Evolutionary conservation across 2,797 vertebrate genomes (phyloP).

Genomic region (Bradypodion pumilum): DNA sequence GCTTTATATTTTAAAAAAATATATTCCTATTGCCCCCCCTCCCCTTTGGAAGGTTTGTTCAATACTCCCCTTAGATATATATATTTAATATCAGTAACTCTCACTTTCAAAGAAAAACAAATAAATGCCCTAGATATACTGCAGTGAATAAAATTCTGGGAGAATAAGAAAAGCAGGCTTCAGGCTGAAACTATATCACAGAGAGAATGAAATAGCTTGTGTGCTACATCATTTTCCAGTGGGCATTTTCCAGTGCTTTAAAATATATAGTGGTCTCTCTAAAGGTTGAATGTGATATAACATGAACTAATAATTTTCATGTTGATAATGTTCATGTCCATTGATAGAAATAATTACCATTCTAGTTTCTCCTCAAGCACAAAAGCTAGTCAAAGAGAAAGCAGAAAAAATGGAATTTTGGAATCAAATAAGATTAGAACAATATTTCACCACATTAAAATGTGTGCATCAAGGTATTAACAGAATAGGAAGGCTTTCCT

Average conservation of each 20-base stretch:
- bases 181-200: slow-evolving; percentile 51
- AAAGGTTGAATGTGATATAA: slow-evolving; percentile 37
- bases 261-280: slow-evolving; percentile 34
- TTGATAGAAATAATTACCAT: slow-evolving; percentile 35
- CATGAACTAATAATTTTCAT: not conserved
- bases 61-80: slow-evolving; percentile 52
- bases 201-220: slow-evolving; percentile 50
- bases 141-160: slow-evolving; percentile 47
- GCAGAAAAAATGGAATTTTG: not conserved
- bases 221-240: slow-evolving; percentile 34
- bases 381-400: slow-evolving; percentile 33
- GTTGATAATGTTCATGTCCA: not conserved
- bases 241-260: slow-evolving; percentile 38
- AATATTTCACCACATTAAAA: not conserved
- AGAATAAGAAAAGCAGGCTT: slow-evolving; percentile 60
- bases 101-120: slow-evolving; percentile 56
- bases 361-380: slow-evolving; percentile 14
- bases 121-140: slow-evolving; percentile 45
- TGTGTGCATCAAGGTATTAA: not conserved
- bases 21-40: not conserved
- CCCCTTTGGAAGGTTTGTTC: slow-evolving; percentile 52
- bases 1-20: not conserved
- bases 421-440: not conserved
- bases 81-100: slow-evolving; percentile 56
- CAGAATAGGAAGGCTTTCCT: not conserved